Evolutionary conservation across 2,888 invertebrate genomes (phyloP).

Genomic region (Dryococelus australis): DNA sequence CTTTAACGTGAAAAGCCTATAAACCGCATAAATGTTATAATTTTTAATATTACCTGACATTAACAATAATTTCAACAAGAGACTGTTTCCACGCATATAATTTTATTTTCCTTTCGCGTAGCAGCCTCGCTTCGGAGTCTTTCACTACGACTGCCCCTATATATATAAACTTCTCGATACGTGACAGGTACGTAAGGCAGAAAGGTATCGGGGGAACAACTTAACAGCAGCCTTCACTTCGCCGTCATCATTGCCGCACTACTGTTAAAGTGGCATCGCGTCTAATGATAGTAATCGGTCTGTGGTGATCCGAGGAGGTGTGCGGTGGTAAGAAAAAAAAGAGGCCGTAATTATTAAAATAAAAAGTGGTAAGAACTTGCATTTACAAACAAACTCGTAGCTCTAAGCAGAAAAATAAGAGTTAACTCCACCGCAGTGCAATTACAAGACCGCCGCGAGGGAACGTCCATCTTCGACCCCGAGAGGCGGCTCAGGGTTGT

Average conservation of each 20-base stretch:
- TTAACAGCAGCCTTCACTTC: not conserved
- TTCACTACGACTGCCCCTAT: not conserved
- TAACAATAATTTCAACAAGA: no score
- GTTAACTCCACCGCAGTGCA: not conserved
- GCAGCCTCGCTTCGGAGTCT: not conserved
- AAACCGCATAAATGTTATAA: no score
- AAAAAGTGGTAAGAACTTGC: not conserved
- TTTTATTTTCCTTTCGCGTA: no score
- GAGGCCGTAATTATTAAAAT: not conserved
- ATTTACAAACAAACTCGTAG: not conserved
- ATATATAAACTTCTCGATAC: not conserved
- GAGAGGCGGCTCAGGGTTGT: not conserved
- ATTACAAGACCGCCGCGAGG: not conserved
- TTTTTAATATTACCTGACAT: no score
- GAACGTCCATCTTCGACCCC: not conserved
- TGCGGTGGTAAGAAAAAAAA: not conserved
- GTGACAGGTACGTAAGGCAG: not conserved
- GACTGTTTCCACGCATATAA: no score
- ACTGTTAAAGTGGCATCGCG: conserved; percentile 39
- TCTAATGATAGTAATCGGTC: conserved; percentile 43
- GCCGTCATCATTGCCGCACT: conserved; percentile 24
- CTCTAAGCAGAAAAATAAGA: not conserved
- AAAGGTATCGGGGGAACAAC: not conserved
- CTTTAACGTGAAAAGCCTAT: no score
- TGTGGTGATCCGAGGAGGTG: not conserved